These are phyloP conservation scores for Diglossa cyanea DNA, from an alignment of 2,797 vertebrate species.

Conservation along the genomic window DNA sequence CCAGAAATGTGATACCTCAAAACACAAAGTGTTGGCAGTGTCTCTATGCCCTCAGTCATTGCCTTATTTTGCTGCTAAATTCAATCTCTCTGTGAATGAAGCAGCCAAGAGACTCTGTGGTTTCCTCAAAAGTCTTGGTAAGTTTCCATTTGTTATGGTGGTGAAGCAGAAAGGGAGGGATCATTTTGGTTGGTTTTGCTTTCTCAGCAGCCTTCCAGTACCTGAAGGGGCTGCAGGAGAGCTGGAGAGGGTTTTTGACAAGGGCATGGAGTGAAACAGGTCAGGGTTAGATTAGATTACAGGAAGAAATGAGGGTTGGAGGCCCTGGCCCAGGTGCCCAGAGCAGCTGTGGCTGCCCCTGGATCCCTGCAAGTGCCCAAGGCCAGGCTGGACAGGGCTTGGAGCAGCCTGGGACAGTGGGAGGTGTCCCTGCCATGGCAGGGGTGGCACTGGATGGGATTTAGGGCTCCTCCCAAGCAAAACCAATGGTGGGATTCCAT, in stretches of 20 bases:
- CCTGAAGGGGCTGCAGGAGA: background rate
- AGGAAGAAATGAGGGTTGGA: background rate
- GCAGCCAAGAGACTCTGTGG: constrained; percentile 88
- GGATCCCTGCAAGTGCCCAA: background rate
- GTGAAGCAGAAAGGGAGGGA: background rate
- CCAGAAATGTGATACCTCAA: constrained; percentile 89
- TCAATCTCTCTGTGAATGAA: constrained; percentile 83
- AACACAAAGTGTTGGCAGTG: constrained; percentile 89
- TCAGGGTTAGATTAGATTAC: background rate
- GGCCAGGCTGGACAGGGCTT: accelerated
- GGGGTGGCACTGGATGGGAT: background rate
- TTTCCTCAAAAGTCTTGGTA: constrained; percentile 93
- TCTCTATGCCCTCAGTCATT: constrained; percentile 94
- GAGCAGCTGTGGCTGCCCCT: background rate
- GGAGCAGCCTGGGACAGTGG: background rate
- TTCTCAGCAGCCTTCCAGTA: background rate
- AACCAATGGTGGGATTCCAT: background rate
- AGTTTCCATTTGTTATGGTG: constrained; percentile 35
- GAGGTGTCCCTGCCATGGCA: background rate
- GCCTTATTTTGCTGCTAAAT: constrained; percentile 94
- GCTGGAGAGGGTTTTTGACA: background rate
- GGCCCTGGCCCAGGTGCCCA: background rate
- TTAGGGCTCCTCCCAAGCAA: background rate
- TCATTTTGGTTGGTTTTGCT: background rate
- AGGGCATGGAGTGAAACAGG: background rate